Evolutionary conservation across 2,888 invertebrate genomes (phyloP).

Genomic region (Aphrophora alni): DNA sequence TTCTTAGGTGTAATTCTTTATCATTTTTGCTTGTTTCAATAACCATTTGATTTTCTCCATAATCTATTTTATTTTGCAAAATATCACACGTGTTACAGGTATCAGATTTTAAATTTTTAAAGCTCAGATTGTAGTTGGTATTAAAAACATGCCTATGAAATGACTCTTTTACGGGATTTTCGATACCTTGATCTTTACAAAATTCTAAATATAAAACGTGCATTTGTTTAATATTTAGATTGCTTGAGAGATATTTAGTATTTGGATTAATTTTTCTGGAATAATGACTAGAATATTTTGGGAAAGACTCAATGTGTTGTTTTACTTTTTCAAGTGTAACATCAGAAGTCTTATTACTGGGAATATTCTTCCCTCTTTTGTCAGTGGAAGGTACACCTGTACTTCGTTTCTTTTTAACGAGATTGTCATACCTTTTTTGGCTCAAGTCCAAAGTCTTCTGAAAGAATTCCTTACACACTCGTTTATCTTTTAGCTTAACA

Average conservation of each 20-base stretch:
- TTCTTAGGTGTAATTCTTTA: conserved; percentile 26
- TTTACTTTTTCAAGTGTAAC: not conserved
- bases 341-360: conserved; percentile 4
- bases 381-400: not conserved
- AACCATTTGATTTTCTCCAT: not conserved
- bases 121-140: conserved; percentile 6
- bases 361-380: conserved; percentile 15
- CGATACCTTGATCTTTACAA: not conserved
- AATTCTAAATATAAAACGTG: not conserved
- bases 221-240: not conserved
- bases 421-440: conserved; percentile 13
- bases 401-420: not conserved
- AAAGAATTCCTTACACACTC: conserved; percentile 7
- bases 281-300: conserved; percentile 2
- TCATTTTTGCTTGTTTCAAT: not conserved
- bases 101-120: not conserved
- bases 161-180: not conserved
- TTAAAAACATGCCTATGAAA: conserved; percentile 9
- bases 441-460: not conserved
- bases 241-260: not conserved
- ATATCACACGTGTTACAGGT: conserved; percentile 24
- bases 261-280: conserved; percentile 8
- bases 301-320: conserved; percentile 17
- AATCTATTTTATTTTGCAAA: not conserved
- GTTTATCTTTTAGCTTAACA: not conserved